Evolutionary conservation across 1,140 invertebrate genomes (phyloP).

Genomic region (Penaeus chinensis): DNA sequence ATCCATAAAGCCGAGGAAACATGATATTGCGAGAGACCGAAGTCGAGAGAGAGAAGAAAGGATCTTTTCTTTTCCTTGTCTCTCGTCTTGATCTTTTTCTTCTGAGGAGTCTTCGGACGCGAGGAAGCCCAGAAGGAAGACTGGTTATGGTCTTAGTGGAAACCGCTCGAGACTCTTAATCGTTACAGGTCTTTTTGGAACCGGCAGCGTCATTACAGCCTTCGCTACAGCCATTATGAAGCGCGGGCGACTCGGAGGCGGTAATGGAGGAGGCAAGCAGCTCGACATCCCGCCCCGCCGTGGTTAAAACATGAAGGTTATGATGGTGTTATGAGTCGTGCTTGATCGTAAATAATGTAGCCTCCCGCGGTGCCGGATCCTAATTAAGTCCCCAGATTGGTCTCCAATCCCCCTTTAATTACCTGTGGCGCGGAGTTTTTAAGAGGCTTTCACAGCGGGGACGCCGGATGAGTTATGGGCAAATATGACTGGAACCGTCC

Average conservation of each 20-base stretch:
- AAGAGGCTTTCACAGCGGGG: conserved; percentile 51
- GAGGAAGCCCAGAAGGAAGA: too few species aligned
- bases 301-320: conserved; percentile 32
- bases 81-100: too few species aligned
- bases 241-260: not conserved
- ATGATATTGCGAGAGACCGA: too few species aligned
- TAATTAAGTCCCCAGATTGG: conserved; percentile 57
- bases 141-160: too few species aligned
- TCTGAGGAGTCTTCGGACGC: too few species aligned
- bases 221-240: not conserved
- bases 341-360: conserved; percentile 43
- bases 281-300: not conserved
- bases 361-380: conserved; percentile 41
- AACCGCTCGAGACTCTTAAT: too few species aligned
- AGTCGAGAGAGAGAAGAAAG: too few species aligned
- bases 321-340: conserved; percentile 47
- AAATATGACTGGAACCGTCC: conserved; percentile 24
- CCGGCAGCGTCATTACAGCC: too few species aligned
- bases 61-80: too few species aligned
- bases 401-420: conserved; percentile 55
- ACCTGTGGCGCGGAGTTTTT: conserved; percentile 37
- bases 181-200: too few species aligned
- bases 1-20: too few species aligned
- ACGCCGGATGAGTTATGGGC: conserved; percentile 44
- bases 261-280: conserved; percentile 1